A percentile compares a stretch with the other conserved stretches of the same genome.
These are phyloP conservation scores for Ctenoplectra terminalis DNA, from an alignment of 1,140 invertebrate species.

Conservation along the genomic window DNA sequence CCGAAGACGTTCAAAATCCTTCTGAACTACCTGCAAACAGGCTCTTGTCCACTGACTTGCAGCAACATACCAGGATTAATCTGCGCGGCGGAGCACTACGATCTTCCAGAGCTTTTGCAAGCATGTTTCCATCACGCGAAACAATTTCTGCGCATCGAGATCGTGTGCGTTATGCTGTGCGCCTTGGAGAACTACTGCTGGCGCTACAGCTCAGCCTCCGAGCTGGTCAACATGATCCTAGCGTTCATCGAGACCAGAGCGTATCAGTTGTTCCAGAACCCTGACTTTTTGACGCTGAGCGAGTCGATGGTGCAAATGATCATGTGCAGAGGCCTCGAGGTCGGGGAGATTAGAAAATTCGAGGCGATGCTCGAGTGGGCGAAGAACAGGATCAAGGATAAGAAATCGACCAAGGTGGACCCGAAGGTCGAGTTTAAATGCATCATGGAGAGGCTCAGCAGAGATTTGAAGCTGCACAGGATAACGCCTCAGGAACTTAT, in stretches of 20 bases:
- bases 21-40: constrained; percentile 95
- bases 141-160: constrained; percentile 95
- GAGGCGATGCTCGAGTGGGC: constrained; percentile 97
- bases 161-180: constrained; percentile 96
- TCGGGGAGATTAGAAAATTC: constrained; percentile 95
- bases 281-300: constrained; percentile 93
- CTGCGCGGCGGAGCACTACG: constrained; percentile 97
- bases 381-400: constrained; percentile 89
- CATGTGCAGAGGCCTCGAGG: constrained; percentile 93
- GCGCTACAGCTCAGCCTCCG: constrained; percentile 96
- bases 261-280: constrained; percentile 90
- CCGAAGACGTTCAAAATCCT: constrained; percentile 95
- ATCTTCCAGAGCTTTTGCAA: constrained; percentile 95
- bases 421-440: constrained; percentile 95
- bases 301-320: constrained; percentile 98
- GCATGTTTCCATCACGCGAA: constrained; percentile 98
- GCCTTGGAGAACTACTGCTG: constrained; percentile 97
- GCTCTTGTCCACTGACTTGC: constrained; percentile 95
- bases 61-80: constrained; percentile 96
- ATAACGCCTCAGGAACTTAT: constrained; percentile 97
- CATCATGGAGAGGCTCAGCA: constrained; percentile 94
- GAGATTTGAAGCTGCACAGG: constrained; percentile 94
- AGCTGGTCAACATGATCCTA: constrained; percentile 96
- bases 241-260: constrained; percentile 94
- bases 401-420: constrained; percentile 88